Evolutionary conservation across 53 echinoderm and acorn worm genomes (phyloP), one percentile per base, ranked within the genome.

Genomic region (Echinometra lucunter): DNA sequence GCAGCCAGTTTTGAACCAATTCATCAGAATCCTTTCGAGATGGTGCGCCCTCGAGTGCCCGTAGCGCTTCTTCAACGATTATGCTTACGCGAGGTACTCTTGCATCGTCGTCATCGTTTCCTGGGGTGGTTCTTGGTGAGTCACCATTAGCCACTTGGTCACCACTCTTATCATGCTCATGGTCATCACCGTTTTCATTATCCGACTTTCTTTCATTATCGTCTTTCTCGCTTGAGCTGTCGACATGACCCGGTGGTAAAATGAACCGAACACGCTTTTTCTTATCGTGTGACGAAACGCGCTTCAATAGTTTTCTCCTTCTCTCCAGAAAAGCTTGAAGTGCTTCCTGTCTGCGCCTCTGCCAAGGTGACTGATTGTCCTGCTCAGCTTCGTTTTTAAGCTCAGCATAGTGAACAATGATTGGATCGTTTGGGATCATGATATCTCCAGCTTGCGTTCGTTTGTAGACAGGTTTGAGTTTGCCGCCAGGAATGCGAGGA

Each of bases 391-490:
- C 93, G 28, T 67, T 70, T 21, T 75, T 80, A 35, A 93, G 93
- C 25, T 93, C 58, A 1, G 78, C 49, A 57, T 80, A 93, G 6
- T 93, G 37, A 10, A 93, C 93, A 4, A 58, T 80, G 32, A 93
- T 57, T 18, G 93, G 93, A 57, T 93, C 78, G 2, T 80, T 18
- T 1, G 93, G 93, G 23, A 81, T 28, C 80, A 80, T 53, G 57
- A 93, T 57, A 34, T 93, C 93, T 18, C 93, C 93, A 6, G 93
- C 37, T 92, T 92, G 92, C 37, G 81, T 35, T 45, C 94, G 87
- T 30, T 94, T 94, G 34, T 88, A 94, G 66, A 94, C 74, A 23
- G 97, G 97, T 96, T 98, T 98, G 16, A 98, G 96, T 42, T 97
- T 98, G 11, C 98, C 97, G 27, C 98, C 98, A 15, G 97, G 95